These are phyloP conservation scores for Boloria euphrosyne DNA, from an alignment of 2,888 invertebrate genomes.

Conservation along the genomic window DNA sequence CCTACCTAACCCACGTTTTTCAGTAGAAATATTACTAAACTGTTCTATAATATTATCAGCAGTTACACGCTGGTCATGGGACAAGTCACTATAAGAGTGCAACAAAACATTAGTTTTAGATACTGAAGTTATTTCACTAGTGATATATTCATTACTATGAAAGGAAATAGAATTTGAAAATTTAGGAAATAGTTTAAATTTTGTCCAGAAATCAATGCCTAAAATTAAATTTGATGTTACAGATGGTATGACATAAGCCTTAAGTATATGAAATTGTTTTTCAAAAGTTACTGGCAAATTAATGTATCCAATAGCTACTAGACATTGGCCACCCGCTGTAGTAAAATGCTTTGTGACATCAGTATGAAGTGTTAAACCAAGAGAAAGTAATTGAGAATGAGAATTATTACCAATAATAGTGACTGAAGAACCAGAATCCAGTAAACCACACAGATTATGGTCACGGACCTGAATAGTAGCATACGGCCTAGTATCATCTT, in stretches of 20 bases:
- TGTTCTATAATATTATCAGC: background rate
- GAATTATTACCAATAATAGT: conserved; percentile 38
- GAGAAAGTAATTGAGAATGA: conserved; percentile 19
- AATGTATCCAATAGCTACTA: conserved; percentile 30
- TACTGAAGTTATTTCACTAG: conserved; percentile 20
- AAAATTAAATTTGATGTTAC: conserved; percentile 33
- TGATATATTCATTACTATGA: conserved; percentile 16
- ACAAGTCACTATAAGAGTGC: background rate
- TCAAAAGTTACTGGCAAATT: conserved; percentile 35
- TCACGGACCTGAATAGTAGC: conserved; percentile 28
- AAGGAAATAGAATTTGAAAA: conserved; percentile 10
- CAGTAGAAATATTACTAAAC: conserved; percentile 3
- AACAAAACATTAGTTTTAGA: background rate
- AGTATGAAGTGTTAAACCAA: conserved; percentile 3
- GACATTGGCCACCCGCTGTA: conserved; percentile 34
- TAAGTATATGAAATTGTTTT: conserved; percentile 27
- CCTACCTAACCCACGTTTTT: conserved; percentile 3
- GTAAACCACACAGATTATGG: conserved; percentile 20
- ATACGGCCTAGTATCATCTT: conserved; percentile 30
- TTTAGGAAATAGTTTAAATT: too few relatives aligned
- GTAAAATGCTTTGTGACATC: conserved; percentile 14
- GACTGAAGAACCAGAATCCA: conserved; percentile 40
- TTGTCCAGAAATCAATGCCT: conserved; percentile 39
- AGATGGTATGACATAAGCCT: conserved; percentile 36
- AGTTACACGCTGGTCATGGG: too few relatives aligned